These are phyloP conservation scores for Caerostris darwini DNA, from an alignment of 1,140 invertebrate species.

Conservation along the genomic window DNA sequence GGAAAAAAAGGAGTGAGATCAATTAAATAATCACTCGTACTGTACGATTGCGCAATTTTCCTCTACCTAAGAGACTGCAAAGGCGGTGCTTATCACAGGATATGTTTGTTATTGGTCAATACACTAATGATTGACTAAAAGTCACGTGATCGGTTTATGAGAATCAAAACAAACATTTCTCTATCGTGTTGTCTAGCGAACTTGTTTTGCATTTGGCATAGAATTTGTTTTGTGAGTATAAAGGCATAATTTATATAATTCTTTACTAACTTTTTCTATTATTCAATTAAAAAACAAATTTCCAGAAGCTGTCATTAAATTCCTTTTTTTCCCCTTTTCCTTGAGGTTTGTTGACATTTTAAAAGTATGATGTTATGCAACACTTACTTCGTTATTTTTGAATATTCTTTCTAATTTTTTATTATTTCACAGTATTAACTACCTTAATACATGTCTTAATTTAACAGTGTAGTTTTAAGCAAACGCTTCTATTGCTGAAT, in stretches of 20 bases:
- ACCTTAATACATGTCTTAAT: too few species aligned
- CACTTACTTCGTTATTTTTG: background rate
- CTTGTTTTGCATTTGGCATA: background rate
- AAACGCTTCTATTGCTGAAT: too few species aligned
- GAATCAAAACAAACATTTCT: slow-evolving; percentile 64
- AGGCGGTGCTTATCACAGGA: slow-evolving; percentile 58
- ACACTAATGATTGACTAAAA: slow-evolving; percentile 60
- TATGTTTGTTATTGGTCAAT: slow-evolving; percentile 76
- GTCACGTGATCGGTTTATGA: slow-evolving; percentile 61
- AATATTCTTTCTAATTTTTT: too few species aligned
- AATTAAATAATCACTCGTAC: slow-evolving; percentile 61
- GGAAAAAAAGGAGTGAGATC: slow-evolving; percentile 21
- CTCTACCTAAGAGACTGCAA: slow-evolving; percentile 65
- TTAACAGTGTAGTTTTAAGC: too few species aligned
- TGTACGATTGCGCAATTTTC: slow-evolving; percentile 70
- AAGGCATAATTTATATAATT: background rate
- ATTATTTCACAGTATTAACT: too few species aligned
- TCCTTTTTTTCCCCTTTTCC: background rate
- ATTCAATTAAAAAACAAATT: background rate
- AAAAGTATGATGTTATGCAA: background rate
- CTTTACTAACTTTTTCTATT: background rate
- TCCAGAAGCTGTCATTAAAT: background rate
- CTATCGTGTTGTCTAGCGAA: background rate
- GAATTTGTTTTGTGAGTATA: background rate
- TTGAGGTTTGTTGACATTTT: slow-evolving; percentile 23